Percentiles rank a stretch among this genome's conserved stretches.
phyloP scores from a whole-genome alignment of 2,797 vertebrate genomes.

The Poecilia velifera region DNA sequence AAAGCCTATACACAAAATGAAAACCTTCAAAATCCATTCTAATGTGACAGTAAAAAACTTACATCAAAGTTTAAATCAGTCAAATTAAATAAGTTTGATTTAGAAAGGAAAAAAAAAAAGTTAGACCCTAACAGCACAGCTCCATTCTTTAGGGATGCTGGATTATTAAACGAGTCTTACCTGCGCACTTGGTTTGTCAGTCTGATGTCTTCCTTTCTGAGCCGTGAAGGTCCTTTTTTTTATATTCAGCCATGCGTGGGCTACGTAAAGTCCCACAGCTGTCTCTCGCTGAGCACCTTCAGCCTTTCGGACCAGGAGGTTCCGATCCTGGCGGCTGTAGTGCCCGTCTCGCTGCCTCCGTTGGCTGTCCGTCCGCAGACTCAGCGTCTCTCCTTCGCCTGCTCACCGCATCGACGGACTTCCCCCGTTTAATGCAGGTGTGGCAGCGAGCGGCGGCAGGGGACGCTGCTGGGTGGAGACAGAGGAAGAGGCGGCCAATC shows the following conservation, averaged over 20 bases:
- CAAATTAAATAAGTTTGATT: background rate
- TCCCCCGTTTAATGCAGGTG: conserved; percentile 84
- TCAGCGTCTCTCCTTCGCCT: conserved; percentile 14
- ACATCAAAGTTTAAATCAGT: conserved; percentile 13
- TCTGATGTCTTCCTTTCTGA: conserved; percentile 9
- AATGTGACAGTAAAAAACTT: background rate
- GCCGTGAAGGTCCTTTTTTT: conserved; percentile 5
- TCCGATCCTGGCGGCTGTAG: background rate
- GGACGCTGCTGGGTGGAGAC: conserved; percentile 65
- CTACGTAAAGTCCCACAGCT: conserved; percentile 7
- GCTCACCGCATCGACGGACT: conserved; percentile 56
- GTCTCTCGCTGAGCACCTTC: background rate
- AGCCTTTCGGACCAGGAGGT: background rate
- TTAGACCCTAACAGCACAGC: conserved; percentile 27
- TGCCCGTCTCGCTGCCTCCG: background rate
- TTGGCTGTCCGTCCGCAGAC: conserved; percentile 8
- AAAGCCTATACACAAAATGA: background rate
- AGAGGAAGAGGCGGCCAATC: conserved; percentile 27
- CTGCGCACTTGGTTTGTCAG: conserved; percentile 53
- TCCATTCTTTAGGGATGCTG: background rate
- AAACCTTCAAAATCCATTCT: background rate
- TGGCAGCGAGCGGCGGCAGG: conserved; percentile 58
- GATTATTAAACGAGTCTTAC: conserved; percentile 44
- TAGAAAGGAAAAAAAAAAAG: conserved; percentile 40
- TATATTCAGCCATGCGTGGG: conserved; percentile 3